These are phyloP conservation scores for Dioctria linearis DNA, from an alignment of 2,888 invertebrate genomes.

Conservation along the genomic window DNA sequence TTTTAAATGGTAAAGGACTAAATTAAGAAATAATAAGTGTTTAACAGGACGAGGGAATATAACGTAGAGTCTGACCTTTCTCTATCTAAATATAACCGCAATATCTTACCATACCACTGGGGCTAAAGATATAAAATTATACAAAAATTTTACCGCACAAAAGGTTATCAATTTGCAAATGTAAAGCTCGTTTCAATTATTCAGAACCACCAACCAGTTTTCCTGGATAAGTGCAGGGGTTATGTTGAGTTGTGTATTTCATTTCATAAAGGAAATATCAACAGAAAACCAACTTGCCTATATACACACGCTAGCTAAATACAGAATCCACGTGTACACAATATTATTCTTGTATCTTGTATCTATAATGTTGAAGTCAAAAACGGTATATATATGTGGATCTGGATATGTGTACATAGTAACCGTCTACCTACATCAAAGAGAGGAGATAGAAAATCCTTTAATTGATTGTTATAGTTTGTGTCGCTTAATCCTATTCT, in stretches of 20 bases:
- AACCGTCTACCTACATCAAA: constrained; percentile 20
- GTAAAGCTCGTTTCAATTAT: constrained; percentile 23
- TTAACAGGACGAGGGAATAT: neutral
- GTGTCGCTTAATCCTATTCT: constrained; percentile 46
- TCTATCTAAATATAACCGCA: neutral
- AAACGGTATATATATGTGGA: neutral
- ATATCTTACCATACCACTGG: neutral
- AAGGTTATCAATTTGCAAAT: constrained; percentile 25
- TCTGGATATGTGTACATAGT: neutral
- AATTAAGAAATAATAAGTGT: neutral
- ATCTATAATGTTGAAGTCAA: neutral
- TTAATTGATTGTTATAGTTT: constrained; percentile 53
- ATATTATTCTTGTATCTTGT: neutral
- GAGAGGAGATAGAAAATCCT: constrained; percentile 40
- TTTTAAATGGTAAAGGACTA: neutral
- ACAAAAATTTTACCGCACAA: neutral
- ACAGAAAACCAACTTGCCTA: neutral
- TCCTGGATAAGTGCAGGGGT: neutral
- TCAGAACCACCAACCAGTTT: constrained; percentile 5
- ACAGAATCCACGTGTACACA: neutral
- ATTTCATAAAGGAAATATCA: neutral
- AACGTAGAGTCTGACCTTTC: neutral
- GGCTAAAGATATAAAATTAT: neutral
- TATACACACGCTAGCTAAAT: neutral
- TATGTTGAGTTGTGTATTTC: neutral